A percentile compares a stretch with the other conserved stretches of the same genome.
phyloP scores from a whole-genome alignment of 1,140 invertebrate species.

The Aphelenchoides besseyi region DNA sequence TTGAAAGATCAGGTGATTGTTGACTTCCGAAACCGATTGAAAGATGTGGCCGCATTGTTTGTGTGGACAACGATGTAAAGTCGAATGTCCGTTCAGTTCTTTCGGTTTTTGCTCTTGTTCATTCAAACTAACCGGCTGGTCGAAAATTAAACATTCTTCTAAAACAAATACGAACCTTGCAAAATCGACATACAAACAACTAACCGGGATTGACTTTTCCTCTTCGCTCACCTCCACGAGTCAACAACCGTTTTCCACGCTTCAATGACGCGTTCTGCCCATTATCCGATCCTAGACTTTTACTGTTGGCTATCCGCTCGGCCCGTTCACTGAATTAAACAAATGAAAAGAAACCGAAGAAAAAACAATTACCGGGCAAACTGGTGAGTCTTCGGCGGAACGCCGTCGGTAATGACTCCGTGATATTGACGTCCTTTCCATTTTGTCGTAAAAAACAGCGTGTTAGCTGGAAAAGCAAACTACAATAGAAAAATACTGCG shows the following conservation, averaged over 20 bases:
- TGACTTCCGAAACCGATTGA: slow-evolving; percentile 27
- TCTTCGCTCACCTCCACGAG: background rate
- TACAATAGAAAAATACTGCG: background rate
- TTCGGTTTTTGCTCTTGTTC: background rate
- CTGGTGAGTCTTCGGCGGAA: slow-evolving; percentile 29
- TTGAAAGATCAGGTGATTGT: slow-evolving; percentile 33
- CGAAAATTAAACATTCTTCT: slow-evolving; percentile 4
- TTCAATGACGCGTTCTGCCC: slow-evolving; percentile 3
- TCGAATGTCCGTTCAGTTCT: background rate
- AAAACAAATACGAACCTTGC: background rate
- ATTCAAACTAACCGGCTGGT: background rate
- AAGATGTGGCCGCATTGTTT: slow-evolving; percentile 40
- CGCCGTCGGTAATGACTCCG: slow-evolving; percentile 38
- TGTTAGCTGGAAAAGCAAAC: slow-evolving; percentile 21
- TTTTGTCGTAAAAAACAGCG: slow-evolving; percentile 36
- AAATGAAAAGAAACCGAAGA: background rate
- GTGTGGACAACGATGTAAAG: slow-evolving; percentile 33
- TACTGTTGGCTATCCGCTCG: slow-evolving; percentile 2
- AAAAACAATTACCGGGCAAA: slow-evolving; percentile 35
- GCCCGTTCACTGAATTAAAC: background rate
- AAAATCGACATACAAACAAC: background rate
- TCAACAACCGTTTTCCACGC: slow-evolving; percentile 4
- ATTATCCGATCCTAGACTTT: background rate
- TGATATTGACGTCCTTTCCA: slow-evolving; percentile 39
- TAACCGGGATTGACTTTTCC: background rate